A percentile compares a stretch with the other conserved stretches of the same genome.
Conservation (phyloP, 2,113 vertebrate species). For the Muscicapa adusta region DNA sequence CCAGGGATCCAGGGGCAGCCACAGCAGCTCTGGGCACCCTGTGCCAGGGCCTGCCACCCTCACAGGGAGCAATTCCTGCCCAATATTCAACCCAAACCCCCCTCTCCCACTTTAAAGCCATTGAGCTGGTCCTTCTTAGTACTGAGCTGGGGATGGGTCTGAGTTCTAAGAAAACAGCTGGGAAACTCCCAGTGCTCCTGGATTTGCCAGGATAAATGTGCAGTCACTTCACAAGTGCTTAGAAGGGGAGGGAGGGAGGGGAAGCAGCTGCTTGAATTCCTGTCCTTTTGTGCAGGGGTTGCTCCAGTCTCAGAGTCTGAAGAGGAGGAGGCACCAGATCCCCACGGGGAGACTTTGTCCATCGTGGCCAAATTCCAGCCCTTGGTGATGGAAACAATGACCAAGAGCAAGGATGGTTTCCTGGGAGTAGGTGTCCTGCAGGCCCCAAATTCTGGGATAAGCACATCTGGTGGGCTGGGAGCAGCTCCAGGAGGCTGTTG, state of each 20-base stretch:
- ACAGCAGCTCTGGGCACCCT: not conserved
- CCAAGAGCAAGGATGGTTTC: slow-evolving; percentile 96
- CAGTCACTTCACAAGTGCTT: not conserved
- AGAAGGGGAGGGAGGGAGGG: not conserved
- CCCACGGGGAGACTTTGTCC: slow-evolving; percentile 82
- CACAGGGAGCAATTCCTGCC: not conserved
- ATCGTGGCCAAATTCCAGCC: slow-evolving; percentile 89
- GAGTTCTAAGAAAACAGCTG: not conserved
- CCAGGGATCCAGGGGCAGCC: not conserved
- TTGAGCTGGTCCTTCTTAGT: not conserved
- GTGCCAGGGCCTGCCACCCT: not conserved
- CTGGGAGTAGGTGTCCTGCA: slow-evolving; percentile 79
- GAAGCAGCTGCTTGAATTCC: not conserved
- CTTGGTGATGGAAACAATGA: slow-evolving; percentile 90
- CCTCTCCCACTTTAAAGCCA: not conserved
- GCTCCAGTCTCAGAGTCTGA: slow-evolving; percentile 37
- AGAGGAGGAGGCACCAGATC: slow-evolving; percentile 71
- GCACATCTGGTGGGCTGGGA: not conserved
- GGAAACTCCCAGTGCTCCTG: not conserved
- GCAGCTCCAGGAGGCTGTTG: rapidly evolving
- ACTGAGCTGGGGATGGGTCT: not conserved
- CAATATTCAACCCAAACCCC: not conserved
- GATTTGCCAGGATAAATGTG: not conserved
- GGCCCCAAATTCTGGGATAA: not conserved
- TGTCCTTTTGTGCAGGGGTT: slow-evolving; percentile 53